Evolutionary conservation across 1,140 invertebrate species (phyloP), one percentile per base, ranked within the genome.

Genomic region (Nomia melanderi): DNA sequence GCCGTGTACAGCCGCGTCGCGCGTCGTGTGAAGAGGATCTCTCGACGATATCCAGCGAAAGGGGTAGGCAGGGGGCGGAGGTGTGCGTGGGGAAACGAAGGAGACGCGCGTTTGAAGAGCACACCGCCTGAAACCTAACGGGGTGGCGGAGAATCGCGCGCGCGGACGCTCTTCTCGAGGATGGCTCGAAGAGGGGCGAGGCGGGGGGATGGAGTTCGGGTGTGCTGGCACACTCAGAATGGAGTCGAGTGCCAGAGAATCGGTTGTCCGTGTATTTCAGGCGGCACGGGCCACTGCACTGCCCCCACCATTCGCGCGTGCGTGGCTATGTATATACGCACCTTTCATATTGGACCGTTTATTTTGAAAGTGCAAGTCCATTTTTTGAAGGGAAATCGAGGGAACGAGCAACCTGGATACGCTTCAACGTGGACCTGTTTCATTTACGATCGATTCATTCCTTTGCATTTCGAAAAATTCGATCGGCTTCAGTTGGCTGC

Each of bases 261-360:
- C 79, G 76, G 60, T 73, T 78, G 67, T 72, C 79, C 69, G 74
- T 78, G 78, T 83, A 81, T 83, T 83, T 83, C 79, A 76, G 66
- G 77, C 77, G 79, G 79, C 70, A 78, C 82, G 79, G 82, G 79
- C 79, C 79, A 81, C 77, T 81, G 82, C 82, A 81, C 78, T 83
- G 71, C 79, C 82, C 82, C 82, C 75, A 78, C 79, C 23, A 73
- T 66, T 77, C 59, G 77, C 39, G 41, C 53, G 70, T 64, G 44
- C 67, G 63, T 65, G 75, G 73, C 65, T 77, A 81, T 71, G 77
- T 78, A 74, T 77, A 77, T 64, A 57, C 71, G 60, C 64, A 78
- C 59, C 77, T 78, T 78, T 78, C 77, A 74, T 65, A 78, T 78
- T 66, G 71, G 53, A 66, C 60, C n/a, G n/a, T n/a, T n/a, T n/a